phyloP scores from a whole-genome alignment of 2,113 vertebrate genomes.

The Triplophysa dalaica region DNA sequence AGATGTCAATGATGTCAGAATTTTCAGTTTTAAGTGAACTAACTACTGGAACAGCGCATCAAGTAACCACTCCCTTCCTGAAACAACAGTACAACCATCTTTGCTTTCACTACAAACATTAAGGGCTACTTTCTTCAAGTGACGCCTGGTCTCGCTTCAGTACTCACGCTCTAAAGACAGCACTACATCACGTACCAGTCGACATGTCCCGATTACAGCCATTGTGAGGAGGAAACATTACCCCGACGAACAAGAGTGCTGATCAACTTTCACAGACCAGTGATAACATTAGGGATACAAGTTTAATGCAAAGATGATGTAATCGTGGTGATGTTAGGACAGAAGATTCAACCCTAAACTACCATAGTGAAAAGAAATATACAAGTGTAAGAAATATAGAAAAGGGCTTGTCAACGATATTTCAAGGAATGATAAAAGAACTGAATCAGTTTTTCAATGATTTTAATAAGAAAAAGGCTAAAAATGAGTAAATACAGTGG shows the following conservation, averaged over 20 bases:
- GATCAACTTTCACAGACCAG: slow-evolving; percentile 39
- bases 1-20: too few relatives aligned
- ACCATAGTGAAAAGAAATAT: too few relatives aligned
- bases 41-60: neutral
- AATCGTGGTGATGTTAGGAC: slow-evolving; percentile 25
- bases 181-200: slow-evolving; percentile 7
- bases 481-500: neutral
- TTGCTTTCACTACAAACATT: slow-evolving; percentile 3
- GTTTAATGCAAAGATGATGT: slow-evolving; percentile 60
- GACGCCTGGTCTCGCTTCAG: neutral
- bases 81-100: slow-evolving; percentile 11
- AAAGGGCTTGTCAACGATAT: neutral
- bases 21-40: neutral
- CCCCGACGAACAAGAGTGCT: neutral
- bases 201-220: slow-evolving; percentile 4
- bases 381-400: neutral
- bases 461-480: too few relatives aligned
- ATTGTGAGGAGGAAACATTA: slow-evolving; percentile 46
- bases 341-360: neutral
- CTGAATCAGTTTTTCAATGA: too few relatives aligned
- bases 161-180: neutral
- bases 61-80: neutral
- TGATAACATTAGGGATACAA: slow-evolving; percentile 49
- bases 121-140: neutral
- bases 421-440: too few relatives aligned